Evolutionary conservation across 2,888 invertebrate genomes (phyloP), one percentile per base, ranked within the genome.

Genomic region (Acronicta aceris): DNA sequence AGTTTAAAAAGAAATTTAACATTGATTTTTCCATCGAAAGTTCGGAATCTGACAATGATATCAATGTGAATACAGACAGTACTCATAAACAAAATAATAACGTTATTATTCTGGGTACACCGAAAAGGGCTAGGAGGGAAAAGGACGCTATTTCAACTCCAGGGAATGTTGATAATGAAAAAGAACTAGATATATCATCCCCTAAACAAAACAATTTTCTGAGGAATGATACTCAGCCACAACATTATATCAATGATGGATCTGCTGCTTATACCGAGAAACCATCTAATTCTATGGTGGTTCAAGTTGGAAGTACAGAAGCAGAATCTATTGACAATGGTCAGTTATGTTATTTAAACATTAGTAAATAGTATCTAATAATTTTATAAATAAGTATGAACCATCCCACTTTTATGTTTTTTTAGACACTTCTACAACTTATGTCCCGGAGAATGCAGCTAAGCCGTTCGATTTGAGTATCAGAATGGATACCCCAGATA

Each of bases 341-440:
- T 74, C 69, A 54, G 59, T 48, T 13, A 38, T n/a, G 6, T 0
- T 38, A 8, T 13, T 36, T 5, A 1, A 9, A 33, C 10, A 12
- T 21, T 21, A 33, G 10, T 33, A 9, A 36, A 13, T 5, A 4
- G 13, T 5, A 13, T 36, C 36, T 2, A 36, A 33, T 77, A 59
- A 46, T 21, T 5, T 17, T 76, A 74, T 5, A 40, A 9, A 15
- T 43, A 10, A 43, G 12, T 12, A 12, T 12, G 15, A 1, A 16
- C 13, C 8, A 43, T 21, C 21, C 5, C 21, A 21, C 25, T 58
- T 27, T 43, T 2, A n/a, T 62, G 47, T 62, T 49, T 53, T 45
- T 52, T 84, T 85, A 89, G 89, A 87, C 60, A 85, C 87, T 8
- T 88, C 89, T 0, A 82, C 82, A 65, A 89, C 88, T 0, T 86